Base-by-base conservation (phyloP, 2,113 vertebrate species). In the Lepus timidus region DNA sequence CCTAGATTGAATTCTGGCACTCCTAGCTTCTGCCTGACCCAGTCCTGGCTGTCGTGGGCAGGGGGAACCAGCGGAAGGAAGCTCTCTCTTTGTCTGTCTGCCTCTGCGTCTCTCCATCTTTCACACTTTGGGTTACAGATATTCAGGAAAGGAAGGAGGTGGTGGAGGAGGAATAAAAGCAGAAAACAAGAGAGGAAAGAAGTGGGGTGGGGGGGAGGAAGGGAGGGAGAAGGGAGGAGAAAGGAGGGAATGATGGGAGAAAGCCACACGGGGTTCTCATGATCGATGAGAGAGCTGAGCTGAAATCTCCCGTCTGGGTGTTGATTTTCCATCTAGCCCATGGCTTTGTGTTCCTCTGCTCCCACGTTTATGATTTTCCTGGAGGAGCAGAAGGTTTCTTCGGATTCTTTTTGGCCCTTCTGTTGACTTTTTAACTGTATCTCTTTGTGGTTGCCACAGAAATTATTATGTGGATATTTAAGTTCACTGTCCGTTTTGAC, bases 251-350 rank as follows among this genome's bases (percentile, higher is more conserved):
- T 6, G 20, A 74, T 36, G 36, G 13, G 39, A 23, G 80, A 29
- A 78, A 79, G 31, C 11, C 3, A 55, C 16, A 61, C 31, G 25
- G 5, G 29, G 51, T 4, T 62, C 12, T 33, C 51, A 33, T 49
- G 29, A 49, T 75, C 51, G 10, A 29, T 70, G 16, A 68, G n/a
- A 49, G 1, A 33, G 9, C 17, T 71, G 44, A 6, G 52, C 29
- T 71, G 33, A 64, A 31, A 71, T 8, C 55, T 65, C 9, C 58
- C 25, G 49, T 94, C 29, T 55, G 71, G 70, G 29, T 79, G n/a
- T 85, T 83, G 62, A 25, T 71, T 93, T 93, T 74, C 51, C 85
- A 85, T 79, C 90, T 51, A 85, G 70, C 6, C 39, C 62, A 13
- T 68, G 58, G 12, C 4, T 64, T 76, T 68, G 55, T 29, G 16